Percentiles rank a stretch among this genome's conserved stretches.
Conservation (phyloP, 2,797 vertebrate genomes). For the Morus bassanus region DNA sequence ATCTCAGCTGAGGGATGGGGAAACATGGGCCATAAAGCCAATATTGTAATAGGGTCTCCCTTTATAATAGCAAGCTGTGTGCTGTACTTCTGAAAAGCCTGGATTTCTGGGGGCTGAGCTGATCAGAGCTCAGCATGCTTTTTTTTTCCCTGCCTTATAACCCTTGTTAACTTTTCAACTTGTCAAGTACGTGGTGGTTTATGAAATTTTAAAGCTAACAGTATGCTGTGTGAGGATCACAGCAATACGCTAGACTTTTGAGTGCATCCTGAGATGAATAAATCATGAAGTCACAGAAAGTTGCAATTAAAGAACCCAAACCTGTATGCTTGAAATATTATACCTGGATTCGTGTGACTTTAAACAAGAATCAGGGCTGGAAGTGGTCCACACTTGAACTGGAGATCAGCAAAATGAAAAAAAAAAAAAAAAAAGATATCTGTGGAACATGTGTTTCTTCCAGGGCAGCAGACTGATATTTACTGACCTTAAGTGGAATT, state of each 20-base stretch:
- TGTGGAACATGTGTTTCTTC: not conserved
- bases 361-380: not conserved
- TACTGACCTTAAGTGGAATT: not conserved
- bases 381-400: not conserved
- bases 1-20: slow-evolving; percentile 6
- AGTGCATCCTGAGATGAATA: slow-evolving; percentile 65
- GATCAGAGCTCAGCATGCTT: slow-evolving; percentile 18
- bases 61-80: not conserved
- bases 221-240: slow-evolving; percentile 21
- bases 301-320: slow-evolving; percentile 48
- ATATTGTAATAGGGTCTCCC: slow-evolving; percentile 22
- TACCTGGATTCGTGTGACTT: not conserved
- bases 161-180: slow-evolving; percentile 57
- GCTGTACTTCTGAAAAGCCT: slow-evolving; percentile 8
- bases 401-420: not conserved
- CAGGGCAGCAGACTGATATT: not conserved
- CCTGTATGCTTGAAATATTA: not conserved
- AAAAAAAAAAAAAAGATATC: not conserved
- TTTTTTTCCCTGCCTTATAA: not conserved
- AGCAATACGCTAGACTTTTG: slow-evolving; percentile 15
- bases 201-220: slow-evolving; percentile 67
- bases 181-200: slow-evolving; percentile 50
- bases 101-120: slow-evolving; percentile 7
- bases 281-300: slow-evolving; percentile 55
- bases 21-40: slow-evolving; percentile 23